Evolutionary conservation across 2,888 invertebrate species (phyloP).

Genomic region (Ernsta delagoae): DNA sequence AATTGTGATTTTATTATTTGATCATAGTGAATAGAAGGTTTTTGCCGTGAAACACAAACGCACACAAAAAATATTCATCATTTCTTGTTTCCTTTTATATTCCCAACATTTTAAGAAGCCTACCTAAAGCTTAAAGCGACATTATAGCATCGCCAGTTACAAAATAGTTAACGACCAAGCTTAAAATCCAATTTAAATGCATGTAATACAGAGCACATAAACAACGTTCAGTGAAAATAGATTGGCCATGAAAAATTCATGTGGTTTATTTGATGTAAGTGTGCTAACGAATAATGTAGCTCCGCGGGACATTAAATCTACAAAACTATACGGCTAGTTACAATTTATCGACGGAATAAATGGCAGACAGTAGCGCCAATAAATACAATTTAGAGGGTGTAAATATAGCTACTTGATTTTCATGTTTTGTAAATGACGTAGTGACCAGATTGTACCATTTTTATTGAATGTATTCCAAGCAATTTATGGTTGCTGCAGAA

Average conservation of each 20-base stretch:
- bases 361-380: slow-evolving; percentile 28
- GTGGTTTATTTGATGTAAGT: slow-evolving; percentile 53
- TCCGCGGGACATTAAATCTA: slow-evolving; percentile 27
- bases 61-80: too few relatives aligned
- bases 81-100: too few relatives aligned
- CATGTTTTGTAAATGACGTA: slow-evolving; percentile 14
- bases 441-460: neutral
- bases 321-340: slow-evolving; percentile 38
- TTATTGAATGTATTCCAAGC: neutral
- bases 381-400: slow-evolving; percentile 12
- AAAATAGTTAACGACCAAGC: slow-evolving; percentile 46
- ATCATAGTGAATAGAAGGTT: too few relatives aligned
- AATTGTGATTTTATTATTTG: too few relatives aligned
- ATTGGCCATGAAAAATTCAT: slow-evolving; percentile 61
- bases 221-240: slow-evolving; percentile 52
- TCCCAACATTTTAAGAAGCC: neutral
- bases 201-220: slow-evolving; percentile 53
- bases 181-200: slow-evolving; percentile 66
- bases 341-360: slow-evolving; percentile 32
- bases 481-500: neutral
- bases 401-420: slow-evolving; percentile 15
- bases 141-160: slow-evolving; percentile 10
- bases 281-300: slow-evolving; percentile 26
- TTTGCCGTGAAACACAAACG: too few relatives aligned
- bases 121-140: too few relatives aligned